A percentile compares a stretch with the other conserved stretches of the same genome.
These are phyloP conservation scores for Dexiosoma caninum DNA, from an alignment of 2,888 invertebrate species.

Conservation along the genomic window DNA sequence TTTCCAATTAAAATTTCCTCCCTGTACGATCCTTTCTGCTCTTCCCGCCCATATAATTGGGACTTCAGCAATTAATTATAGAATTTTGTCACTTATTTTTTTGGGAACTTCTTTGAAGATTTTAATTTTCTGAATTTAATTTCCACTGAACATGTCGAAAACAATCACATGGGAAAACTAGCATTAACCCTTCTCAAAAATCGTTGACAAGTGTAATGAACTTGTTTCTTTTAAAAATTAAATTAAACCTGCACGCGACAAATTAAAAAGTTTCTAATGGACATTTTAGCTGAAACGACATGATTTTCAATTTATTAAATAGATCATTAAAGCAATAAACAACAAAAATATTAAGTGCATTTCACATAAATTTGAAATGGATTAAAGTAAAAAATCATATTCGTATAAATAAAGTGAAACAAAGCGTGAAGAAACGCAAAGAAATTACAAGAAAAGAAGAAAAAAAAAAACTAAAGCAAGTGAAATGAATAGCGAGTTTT, in stretches of 20 bases:
- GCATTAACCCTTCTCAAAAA: too few species aligned
- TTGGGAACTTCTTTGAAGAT: too few species aligned
- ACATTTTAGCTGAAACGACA: slow-evolving; percentile 1
- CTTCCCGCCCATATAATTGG: too few species aligned
- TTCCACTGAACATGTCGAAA: too few species aligned
- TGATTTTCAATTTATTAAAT: slow-evolving; percentile 19
- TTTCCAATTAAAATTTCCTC: too few species aligned
- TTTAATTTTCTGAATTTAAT: too few species aligned
- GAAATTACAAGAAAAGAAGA: background rate
- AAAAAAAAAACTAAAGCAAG: background rate
- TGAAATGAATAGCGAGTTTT: slow-evolving; percentile 12
- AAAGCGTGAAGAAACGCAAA: slow-evolving; percentile 37
- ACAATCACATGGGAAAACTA: too few species aligned
- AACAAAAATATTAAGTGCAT: background rate
- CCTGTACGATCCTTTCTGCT: too few species aligned
- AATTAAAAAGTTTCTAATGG: background rate
- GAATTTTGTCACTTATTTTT: too few species aligned
- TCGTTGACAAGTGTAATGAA: slow-evolving; percentile 29
- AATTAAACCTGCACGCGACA: slow-evolving; percentile 13
- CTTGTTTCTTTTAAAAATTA: background rate
- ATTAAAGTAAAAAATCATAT: background rate
- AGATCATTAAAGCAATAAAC: slow-evolving; percentile 20
- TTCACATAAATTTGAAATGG: background rate
- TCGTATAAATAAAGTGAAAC: slow-evolving; percentile 13
- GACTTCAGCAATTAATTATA: too few species aligned